Conservation (phyloP, 1,140 invertebrate species). For the Drosophila teissieri region DNA sequence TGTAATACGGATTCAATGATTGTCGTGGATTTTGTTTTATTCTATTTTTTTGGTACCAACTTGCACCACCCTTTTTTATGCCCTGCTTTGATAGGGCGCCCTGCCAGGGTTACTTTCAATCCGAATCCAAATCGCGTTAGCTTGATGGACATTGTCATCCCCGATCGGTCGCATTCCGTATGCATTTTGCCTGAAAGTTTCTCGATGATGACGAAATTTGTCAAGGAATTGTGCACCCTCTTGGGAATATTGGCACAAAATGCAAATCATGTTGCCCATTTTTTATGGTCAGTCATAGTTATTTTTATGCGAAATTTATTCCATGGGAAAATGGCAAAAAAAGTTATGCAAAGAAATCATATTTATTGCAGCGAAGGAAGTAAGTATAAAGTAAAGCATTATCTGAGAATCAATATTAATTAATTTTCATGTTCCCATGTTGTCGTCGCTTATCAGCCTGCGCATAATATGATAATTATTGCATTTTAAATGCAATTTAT, state of each 20-base stretch:
- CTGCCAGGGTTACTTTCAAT: conserved; percentile 39
- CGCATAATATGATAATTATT: conserved; percentile 36
- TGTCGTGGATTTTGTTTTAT: conserved; percentile 67
- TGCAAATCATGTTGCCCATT: conserved; percentile 48
- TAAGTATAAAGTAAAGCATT: neutral
- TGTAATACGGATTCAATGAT: conserved; percentile 83
- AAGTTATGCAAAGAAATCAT: neutral
- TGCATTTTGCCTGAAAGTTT: conserved; percentile 64
- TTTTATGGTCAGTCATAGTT: conserved; percentile 34
- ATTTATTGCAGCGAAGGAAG: too few species aligned
- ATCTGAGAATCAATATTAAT: conserved; percentile 18
- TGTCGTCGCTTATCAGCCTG: conserved; percentile 12
- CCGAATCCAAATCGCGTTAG: conserved; percentile 43
- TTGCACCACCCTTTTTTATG: conserved; percentile 56
- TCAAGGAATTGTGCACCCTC: conserved; percentile 10
- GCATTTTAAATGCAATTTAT: conserved; percentile 38
- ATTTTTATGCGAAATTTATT: conserved; percentile 31
- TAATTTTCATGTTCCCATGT: conserved; percentile 29
- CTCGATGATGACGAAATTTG: conserved; percentile 28
- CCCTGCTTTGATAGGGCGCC: conserved; percentile 59
- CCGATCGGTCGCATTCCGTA: conserved; percentile 31
- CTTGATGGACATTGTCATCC: conserved; percentile 36
- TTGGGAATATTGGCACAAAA: conserved; percentile 46
- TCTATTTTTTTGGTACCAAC: conserved; percentile 30
- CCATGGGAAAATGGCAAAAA: conserved; percentile 14